Conservation (phyloP, 2,113 vertebrate species). For the Hemiscyllium ocellatum region DNA sequence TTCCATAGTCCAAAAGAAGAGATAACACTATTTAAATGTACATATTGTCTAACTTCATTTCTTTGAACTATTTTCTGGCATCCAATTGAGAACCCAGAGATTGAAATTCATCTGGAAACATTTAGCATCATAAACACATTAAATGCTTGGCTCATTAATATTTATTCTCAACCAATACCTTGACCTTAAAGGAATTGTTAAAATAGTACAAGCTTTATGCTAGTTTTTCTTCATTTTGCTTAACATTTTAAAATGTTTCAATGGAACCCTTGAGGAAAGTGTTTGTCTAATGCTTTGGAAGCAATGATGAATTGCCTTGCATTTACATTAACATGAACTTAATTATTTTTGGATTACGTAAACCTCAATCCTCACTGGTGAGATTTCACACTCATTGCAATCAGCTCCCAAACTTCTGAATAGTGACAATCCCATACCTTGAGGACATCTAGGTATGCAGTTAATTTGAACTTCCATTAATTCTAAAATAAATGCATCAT, state of each 20-base stretch:
- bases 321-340: neutral
- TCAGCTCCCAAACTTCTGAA: neutral
- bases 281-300: neutral
- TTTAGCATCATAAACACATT: neutral
- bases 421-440: neutral
- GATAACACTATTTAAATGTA: neutral
- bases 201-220: neutral
- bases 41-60: neutral
- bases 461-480: neutral
- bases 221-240: neutral
- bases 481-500: neutral
- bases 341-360: constrained; percentile 18
- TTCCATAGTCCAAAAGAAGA: neutral
- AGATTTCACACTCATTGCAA: neutral
- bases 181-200: constrained; percentile 3
- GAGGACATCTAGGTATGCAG: neutral
- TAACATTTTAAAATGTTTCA: neutral
- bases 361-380: neutral
- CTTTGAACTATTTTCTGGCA: neutral
- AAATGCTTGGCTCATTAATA: neutral
- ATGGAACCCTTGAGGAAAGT: neutral
- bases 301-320: neutral
- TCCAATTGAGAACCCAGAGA: neutral
- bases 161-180: neutral
- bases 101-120: neutral